phyloP scores from a whole-genome alignment of 1,140 invertebrate genomes.

The Aphelenchoides avenae region DNA sequence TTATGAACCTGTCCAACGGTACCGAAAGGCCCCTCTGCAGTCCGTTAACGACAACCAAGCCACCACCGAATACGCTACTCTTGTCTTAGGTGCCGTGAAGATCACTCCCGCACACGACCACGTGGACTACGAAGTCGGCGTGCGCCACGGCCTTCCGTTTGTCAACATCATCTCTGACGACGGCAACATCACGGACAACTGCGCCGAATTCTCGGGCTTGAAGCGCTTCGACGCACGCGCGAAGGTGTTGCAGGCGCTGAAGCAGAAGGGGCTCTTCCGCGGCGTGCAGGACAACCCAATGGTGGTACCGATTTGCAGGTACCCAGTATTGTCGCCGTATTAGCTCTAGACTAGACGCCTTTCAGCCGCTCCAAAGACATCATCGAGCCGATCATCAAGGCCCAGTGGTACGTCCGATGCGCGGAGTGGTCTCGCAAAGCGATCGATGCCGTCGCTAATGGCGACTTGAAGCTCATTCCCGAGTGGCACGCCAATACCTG shows the following conservation, averaged over 20 bases:
- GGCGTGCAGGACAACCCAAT: conserved; percentile 86
- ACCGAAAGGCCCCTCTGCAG: too few species aligned
- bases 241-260: conserved; percentile 74
- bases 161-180: conserved; percentile 88
- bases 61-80: too few species aligned
- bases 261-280: conserved; percentile 73
- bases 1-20: too few species aligned
- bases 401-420: conserved; percentile 81
- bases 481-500: conserved; percentile 86
- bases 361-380: conserved; percentile 86
- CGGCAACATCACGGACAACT: conserved; percentile 78
- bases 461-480: conserved; percentile 84
- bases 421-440: conserved; percentile 78
- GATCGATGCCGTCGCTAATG: conserved; percentile 70
- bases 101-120: conserved; percentile 96
- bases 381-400: conserved; percentile 91
- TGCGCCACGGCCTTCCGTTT: conserved; percentile 78
- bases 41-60: too few species aligned
- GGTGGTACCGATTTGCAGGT: conserved; percentile 89
- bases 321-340: background rate
- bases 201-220: conserved; percentile 82
- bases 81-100: conserved; percentile 77
- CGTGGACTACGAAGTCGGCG: conserved; percentile 93
- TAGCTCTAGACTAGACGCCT: conserved; percentile 12
- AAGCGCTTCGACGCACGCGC: conserved; percentile 86